Conservation (phyloP, 2,797 vertebrate genomes). For the Gorsachius magnificus region DNA sequence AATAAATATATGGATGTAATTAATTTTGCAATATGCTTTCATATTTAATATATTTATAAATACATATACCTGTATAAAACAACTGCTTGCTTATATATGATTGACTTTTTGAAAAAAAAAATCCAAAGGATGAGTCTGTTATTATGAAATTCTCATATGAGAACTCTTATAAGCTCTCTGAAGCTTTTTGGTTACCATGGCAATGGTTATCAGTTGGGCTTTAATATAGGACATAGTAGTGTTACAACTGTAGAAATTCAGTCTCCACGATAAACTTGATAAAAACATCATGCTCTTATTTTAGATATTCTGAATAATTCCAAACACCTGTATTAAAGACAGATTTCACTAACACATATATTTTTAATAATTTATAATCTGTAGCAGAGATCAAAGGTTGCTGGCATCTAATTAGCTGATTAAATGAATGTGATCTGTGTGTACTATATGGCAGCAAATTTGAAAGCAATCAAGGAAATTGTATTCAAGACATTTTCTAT, state of each 20-base stretch:
- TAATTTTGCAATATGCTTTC: not conserved
- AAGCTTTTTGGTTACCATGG: constrained; percentile 5
- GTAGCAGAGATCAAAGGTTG: not conserved
- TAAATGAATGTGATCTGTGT: not conserved
- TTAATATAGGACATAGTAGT: not conserved
- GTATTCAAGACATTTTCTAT: constrained; percentile 14
- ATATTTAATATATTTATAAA: not conserved
- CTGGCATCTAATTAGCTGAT: not conserved
- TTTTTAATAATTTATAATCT: not conserved
- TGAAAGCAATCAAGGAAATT: constrained; percentile 28
- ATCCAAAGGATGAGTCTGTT: not conserved
- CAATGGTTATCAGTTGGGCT: not conserved
- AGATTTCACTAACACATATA: not conserved
- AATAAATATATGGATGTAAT: not conserved
- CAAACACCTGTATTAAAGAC: not conserved
- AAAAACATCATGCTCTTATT: not conserved
- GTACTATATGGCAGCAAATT: not conserved
- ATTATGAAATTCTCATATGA: not conserved
- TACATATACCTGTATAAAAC: not conserved
- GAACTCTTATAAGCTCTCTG: not conserved
- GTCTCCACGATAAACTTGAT: not conserved
- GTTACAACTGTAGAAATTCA: not conserved
- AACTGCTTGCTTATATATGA: not conserved
- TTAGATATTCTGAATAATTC: not conserved
- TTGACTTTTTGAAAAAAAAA: not conserved